A percentile compares a stretch with the other conserved stretches of the same genome.
Conservation (phyloP, 2,797 vertebrate species). For the Phylloscopus collybita region DNA sequence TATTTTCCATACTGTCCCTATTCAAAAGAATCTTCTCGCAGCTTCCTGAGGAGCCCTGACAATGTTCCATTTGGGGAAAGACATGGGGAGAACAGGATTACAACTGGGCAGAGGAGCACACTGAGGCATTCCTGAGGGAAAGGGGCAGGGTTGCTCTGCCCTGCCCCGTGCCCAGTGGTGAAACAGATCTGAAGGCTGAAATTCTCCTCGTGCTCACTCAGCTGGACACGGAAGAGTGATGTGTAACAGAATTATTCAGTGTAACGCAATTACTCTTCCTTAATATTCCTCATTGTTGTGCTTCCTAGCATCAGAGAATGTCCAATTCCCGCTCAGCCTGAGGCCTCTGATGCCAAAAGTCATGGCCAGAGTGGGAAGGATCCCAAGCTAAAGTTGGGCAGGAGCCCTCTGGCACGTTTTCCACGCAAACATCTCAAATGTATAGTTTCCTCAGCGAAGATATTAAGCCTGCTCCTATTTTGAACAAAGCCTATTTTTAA, state of each 20-base stretch:
- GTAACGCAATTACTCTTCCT: fast-evolving
- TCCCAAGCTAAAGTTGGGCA: not conserved
- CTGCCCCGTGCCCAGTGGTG: fast-evolving
- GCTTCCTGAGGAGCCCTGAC: conserved; percentile 10
- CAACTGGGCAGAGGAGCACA: not conserved
- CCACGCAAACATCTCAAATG: not conserved
- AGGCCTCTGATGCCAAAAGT: not conserved
- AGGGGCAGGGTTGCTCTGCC: not conserved
- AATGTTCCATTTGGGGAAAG: not conserved
- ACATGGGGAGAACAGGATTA: not conserved
- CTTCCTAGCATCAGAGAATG: fast-evolving
- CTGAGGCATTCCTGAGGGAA: not conserved
- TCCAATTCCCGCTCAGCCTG: not conserved
- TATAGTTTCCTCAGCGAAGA: not conserved
- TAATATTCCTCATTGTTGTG: fast-evolving
- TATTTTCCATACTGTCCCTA: not conserved
- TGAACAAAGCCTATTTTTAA: not conserved
- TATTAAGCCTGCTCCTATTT: not conserved
- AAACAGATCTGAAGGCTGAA: not conserved
- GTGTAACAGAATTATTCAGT: fast-evolving
- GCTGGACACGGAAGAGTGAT: not conserved
- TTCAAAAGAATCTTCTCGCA: conserved; percentile 17
- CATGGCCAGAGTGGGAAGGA: not conserved
- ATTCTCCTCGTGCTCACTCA: fast-evolving
- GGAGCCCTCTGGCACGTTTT: not conserved